phyloP scores from a whole-genome alignment of 2,113 vertebrate species.

The Chrysemys picta region DNA sequence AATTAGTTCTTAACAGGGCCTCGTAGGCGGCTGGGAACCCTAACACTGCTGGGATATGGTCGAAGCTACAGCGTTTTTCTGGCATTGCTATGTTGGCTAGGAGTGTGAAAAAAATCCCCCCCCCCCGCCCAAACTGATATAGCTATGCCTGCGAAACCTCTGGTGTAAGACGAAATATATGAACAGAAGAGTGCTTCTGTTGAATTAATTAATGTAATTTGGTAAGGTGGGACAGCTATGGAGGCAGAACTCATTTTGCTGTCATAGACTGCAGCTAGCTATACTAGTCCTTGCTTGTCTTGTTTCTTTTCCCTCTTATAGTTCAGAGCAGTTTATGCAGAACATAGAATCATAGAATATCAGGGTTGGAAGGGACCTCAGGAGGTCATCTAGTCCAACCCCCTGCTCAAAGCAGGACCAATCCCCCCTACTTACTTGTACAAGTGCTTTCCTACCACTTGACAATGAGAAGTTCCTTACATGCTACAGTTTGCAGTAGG shows the following conservation, averaged over 20 bases:
- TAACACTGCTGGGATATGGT: neutral
- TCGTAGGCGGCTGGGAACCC: neutral
- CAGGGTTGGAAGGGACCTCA: too few relatives aligned
- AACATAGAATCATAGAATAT: neutral
- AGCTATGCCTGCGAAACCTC: too few relatives aligned
- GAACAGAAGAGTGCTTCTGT: too few relatives aligned
- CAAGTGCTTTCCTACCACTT: conserved; percentile 22
- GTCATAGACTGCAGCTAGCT: neutral
- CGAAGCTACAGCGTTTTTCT: too few relatives aligned
- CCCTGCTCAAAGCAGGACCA: too few relatives aligned
- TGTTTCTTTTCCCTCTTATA: conserved; percentile 19
- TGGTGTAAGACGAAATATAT: too few relatives aligned
- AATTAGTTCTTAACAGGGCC: neutral
- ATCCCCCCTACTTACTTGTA: conserved; percentile 38
- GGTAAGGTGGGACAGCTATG: neutral
- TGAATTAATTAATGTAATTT: too few relatives aligned
- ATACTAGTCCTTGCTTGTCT: conserved; percentile 20
- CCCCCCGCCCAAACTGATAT: too few relatives aligned
- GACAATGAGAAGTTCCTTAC: conserved; percentile 61
- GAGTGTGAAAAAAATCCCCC: too few relatives aligned
- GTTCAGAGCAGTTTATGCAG: conserved; percentile 32
- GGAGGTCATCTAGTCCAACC: too few relatives aligned
- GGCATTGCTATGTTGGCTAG: too few relatives aligned
- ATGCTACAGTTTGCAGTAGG: conserved; percentile 16
- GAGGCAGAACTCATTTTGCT: neutral